These are phyloP conservation scores for Ischnura elegans DNA, from an alignment of 2,888 invertebrate genomes.

Conservation along the genomic window DNA sequence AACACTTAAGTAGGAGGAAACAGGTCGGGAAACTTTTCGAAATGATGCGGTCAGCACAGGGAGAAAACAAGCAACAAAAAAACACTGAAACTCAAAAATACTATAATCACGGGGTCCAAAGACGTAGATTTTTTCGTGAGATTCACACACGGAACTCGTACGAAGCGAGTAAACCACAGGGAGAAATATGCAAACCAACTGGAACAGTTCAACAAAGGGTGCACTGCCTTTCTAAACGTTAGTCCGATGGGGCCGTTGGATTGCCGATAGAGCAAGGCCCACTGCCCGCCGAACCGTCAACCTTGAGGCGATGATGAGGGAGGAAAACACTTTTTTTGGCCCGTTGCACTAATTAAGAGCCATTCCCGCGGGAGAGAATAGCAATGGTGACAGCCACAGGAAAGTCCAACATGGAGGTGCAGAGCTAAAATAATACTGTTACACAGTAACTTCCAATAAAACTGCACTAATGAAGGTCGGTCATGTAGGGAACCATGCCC, in stretches of 20 bases:
- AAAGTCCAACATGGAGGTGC: neutral
- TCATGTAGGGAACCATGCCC: neutral
- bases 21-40: neutral
- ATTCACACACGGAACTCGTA: neutral
- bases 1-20: neutral
- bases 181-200: neutral
- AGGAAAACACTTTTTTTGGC: neutral
- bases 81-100: slow-evolving; percentile 31
- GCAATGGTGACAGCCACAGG: neutral
- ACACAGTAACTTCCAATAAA: neutral
- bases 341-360: neutral
- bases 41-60: neutral
- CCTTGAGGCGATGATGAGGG: neutral
- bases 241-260: neutral
- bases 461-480: neutral
- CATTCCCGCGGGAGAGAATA: neutral
- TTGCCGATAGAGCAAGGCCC: neutral
- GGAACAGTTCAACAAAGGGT: neutral
- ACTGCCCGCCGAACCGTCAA: neutral
- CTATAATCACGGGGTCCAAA: neutral
- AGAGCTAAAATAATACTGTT: too few species aligned
- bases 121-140: neutral
- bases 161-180: neutral
- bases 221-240: neutral
- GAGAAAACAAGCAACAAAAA: neutral